Conservation (phyloP, 2,113 vertebrate genomes). For the Echinops telfairi region DNA sequence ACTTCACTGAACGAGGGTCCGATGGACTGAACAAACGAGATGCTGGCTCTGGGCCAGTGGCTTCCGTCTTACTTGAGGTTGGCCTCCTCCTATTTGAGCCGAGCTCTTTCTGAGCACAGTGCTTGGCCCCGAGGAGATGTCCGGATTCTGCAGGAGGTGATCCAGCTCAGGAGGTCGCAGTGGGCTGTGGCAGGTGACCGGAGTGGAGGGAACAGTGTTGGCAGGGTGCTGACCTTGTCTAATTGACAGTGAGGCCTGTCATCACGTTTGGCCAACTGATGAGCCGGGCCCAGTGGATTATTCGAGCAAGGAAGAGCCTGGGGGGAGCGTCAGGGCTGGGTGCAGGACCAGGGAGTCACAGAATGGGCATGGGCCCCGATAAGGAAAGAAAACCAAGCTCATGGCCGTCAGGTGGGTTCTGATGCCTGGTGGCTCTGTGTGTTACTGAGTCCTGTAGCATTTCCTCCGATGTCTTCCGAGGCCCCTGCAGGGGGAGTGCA, state of each 20-base stretch:
- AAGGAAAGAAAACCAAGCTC: not conserved
- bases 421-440: not conserved
- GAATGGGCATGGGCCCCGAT: not conserved
- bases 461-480: not conserved
- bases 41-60: not conserved
- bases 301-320: not conserved
- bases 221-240: not conserved
- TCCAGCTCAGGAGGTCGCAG: not conserved
- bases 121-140: not conserved
- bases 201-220: not conserved
- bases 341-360: not conserved
- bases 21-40: not conserved
- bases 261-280: not conserved
- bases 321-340: too few species aligned
- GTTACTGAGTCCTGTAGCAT: not conserved
- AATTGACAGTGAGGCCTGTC: too few species aligned
- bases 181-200: not conserved
- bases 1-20: conserved; percentile 14
- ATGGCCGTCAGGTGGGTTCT: not conserved
- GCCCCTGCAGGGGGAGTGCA: not conserved
- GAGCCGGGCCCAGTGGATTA: not conserved
- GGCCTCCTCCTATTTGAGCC: not conserved
- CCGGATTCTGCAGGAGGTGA: not conserved
- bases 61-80: not conserved
- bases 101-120: not conserved